A percentile compares a stretch with the other conserved stretches of the same genome.
Conservation (phyloP, 1,140 invertebrate genomes). For the Aleiodes sp. region DNA sequence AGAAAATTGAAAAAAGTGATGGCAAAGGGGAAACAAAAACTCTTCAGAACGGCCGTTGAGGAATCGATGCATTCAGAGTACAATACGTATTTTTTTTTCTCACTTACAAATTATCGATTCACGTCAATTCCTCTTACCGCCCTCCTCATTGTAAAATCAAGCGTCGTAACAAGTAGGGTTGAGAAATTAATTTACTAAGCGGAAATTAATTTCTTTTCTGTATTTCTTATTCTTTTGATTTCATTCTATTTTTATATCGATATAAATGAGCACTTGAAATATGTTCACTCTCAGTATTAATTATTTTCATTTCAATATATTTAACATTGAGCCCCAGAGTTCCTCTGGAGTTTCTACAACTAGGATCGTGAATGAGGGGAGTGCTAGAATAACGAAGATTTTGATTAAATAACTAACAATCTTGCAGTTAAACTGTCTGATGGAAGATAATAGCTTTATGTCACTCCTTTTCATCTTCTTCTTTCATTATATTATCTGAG, state of each 20-base stretch:
- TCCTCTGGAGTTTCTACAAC: neutral
- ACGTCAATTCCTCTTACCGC: neutral
- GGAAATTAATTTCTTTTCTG: neutral
- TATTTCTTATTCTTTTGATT: neutral
- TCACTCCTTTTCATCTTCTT: neutral
- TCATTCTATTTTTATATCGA: no score
- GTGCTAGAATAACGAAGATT: neutral
- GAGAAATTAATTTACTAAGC: neutral
- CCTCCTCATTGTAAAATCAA: neutral
- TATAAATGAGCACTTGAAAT: no score
- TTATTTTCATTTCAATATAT: neutral
- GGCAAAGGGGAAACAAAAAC: no score
- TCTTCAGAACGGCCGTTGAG: neutral
- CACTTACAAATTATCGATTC: neutral
- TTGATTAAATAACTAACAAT: slow-evolving; percentile 6
- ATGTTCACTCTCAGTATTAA: neutral
- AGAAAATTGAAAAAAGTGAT: neutral
- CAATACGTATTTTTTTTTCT: neutral
- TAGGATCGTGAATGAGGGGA: neutral
- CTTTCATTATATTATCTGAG: neutral
- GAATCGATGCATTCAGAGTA: neutral
- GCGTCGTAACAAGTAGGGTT: neutral
- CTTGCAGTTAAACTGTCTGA: neutral
- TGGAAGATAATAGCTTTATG: slow-evolving; percentile 3
- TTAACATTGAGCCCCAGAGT: neutral